Evolutionary conservation across 53 echinoderm and acorn worm species (phyloP).

Genomic region (Stichopus horrens): DNA sequence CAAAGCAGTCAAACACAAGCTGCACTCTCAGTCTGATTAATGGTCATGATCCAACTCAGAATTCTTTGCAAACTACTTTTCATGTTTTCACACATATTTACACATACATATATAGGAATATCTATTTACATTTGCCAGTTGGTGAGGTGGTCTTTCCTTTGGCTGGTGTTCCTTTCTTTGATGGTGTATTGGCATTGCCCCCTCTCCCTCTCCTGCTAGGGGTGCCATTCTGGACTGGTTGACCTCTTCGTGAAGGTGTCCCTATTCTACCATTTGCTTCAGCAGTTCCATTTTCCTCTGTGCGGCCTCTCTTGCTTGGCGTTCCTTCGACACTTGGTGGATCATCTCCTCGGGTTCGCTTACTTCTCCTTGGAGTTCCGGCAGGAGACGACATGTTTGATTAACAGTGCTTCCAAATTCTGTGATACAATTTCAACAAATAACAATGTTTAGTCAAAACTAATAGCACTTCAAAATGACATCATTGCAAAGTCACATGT

Average conservation of each 20-base stretch:
- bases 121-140: slow-evolving; percentile 32
- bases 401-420: not conserved
- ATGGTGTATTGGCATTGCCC: slow-evolving; percentile 55
- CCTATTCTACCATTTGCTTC: slow-evolving; percentile 26
- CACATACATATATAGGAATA: not conserved
- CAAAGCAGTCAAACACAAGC: no score
- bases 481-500: no score
- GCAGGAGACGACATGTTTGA: slow-evolving; percentile 66
- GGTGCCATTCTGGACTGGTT: slow-evolving; percentile 57
- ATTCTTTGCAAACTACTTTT: not conserved
- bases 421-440: no score
- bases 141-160: slow-evolving; percentile 22
- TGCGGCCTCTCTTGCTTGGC: slow-evolving; percentile 68
- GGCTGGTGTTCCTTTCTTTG: slow-evolving; percentile 39
- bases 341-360: slow-evolving; percentile 72
- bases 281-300: slow-evolving; percentile 48
- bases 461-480: no score
- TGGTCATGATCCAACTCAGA: no score
- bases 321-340: slow-evolving; percentile 63
- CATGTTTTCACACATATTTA: not conserved
- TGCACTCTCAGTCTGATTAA: no score
- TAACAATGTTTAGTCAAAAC: no score
- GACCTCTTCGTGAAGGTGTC: slow-evolving; percentile 41
- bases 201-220: slow-evolving; percentile 60
- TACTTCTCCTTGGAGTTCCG: slow-evolving; percentile 80